Base-by-base conservation (phyloP, 2,113 vertebrate species). In the Larimichthys polyactis region DNA sequence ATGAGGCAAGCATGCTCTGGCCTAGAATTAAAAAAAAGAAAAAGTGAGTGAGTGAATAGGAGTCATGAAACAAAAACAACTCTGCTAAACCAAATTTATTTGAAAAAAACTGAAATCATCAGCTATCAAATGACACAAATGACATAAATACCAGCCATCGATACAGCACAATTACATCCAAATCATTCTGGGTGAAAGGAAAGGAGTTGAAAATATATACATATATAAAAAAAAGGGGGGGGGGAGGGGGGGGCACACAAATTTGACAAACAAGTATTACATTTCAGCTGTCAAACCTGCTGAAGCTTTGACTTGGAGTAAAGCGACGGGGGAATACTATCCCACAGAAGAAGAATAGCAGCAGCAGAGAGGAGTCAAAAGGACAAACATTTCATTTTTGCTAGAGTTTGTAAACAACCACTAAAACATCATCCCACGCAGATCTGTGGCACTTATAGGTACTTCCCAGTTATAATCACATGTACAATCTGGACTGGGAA, bases 391-490 rank as follows among this genome's bases (percentile, higher is more conserved):
- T 90, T 81, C 77, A 57, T 71, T 44, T 78, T 73, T 71, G 44
- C 58, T 65, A 12, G 62, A 67, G 51, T 66, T 65, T 87, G 90
- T 93, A 93, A 94, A 93, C 92, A 88, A 82, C 71, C 51, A 83
- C 79, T 58, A 36, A 87, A 60, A 29, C 66, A 19, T 55, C 11
- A 60, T 72, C 77, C 44, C 84, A 90, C 70, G 81, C 46, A 59
- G 73, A 74, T 78, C 49, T 70, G 85, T 71, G 78, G 84, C 88
- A 92, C 83, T 77, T 85, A 5, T 2, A 78, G 74, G 63, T 78
- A 82, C 54, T 66, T 86, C 79, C 66, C 83, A 78, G 54, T 79
- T 32, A 68, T 60, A 83, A 55, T 83, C 69, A 71, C 66, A 57
- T n/a, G 67, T 19, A 51, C 44, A 76, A 55, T 49, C 46, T 52